Evolutionary conservation across 2,113 vertebrate genomes (phyloP).

Genomic region (Scomber japonicus): DNA sequence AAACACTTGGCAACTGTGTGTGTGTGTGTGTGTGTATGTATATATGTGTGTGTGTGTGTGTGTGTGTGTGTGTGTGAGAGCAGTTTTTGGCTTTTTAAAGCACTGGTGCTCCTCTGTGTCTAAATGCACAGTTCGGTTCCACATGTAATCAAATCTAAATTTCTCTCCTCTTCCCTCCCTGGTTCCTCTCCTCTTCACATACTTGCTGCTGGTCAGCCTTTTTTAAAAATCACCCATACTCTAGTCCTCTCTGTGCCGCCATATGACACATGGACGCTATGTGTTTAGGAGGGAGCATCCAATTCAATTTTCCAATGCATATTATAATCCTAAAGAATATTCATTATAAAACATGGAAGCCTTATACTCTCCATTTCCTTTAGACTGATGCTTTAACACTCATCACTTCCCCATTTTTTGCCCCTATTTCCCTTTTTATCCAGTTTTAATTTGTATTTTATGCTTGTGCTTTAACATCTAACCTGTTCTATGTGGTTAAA

Average conservation of each 20-base stretch:
- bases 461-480: too few relatives aligned
- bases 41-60: constrained; percentile 5
- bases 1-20: background rate
- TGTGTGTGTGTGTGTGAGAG: background rate
- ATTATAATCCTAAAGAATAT: too few relatives aligned
- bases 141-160: constrained; percentile 51
- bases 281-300: too few relatives aligned
- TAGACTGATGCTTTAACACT: too few relatives aligned
- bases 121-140: constrained; percentile 32
- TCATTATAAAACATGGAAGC: too few relatives aligned
- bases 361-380: too few relatives aligned
- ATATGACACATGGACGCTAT: too few relatives aligned
- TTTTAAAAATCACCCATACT: background rate
- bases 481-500: too few relatives aligned
- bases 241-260: background rate
- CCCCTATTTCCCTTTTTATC: too few relatives aligned
- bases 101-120: constrained; percentile 15
- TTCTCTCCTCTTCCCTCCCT: background rate
- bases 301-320: too few relatives aligned
- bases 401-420: too few relatives aligned
- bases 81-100: constrained; percentile 39
- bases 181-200: constrained; percentile 15
- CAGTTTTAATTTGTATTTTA: too few relatives aligned
- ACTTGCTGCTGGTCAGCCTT: constrained; percentile 21
- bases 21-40: constrained; percentile 5